Base-by-base conservation (phyloP, 2,113 vertebrate genomes). In the Spheniscus mendiculus region DNA sequence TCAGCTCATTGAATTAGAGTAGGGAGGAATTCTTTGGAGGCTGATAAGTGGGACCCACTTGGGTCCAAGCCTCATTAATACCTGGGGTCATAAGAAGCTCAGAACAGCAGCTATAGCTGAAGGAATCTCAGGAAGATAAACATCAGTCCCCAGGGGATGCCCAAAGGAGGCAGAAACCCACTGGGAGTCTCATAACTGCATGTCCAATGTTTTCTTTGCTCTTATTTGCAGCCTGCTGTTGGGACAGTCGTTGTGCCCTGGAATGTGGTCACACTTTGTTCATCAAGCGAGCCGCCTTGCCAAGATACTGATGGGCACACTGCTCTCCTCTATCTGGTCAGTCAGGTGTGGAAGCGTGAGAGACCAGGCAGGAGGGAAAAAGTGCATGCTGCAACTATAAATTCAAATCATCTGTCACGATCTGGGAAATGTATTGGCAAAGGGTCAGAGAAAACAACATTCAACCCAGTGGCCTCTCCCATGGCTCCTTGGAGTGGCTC, bases 381-480 rank as follows among this genome's bases (percentile, higher is more conserved):
- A 56, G 12, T 34, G 63, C 71, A 9, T 44, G 13, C 72, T 45
- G 63, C 66, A 42, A 42, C 63, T 74, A 11, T 81, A 83, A 69
- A 21, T 61, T 30, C 30, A 16, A 55, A 47, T 36, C 91, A 47
- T 36, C 91, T 47, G 45, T 47, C 66, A 62, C 15, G 12, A 76
- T 62, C 67, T 80, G 90, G 73, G 70, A 80, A 82, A 76, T 25
- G 79, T 34, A 55, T 53, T 65, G 78, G 78, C 87, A 91, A 63
- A 74, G 52, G 87, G 93, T 83, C 73, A 93, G 81, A 79, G 87
- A 80, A 69, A 86, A 45, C 81, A 90, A 59, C 0, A 0, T n/a
- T 59, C 89, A 78, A 76, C 81, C 22, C 83, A 59, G 9, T 62
- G 85, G 93, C 93, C 88, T 91, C 91, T 90, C 96, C 89, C 94